Percentiles rank a stretch among this genome's conserved stretches.
These are phyloP conservation scores for Tetrax tetrax DNA, from an alignment of 2,113 vertebrate genomes.

Conservation along the genomic window DNA sequence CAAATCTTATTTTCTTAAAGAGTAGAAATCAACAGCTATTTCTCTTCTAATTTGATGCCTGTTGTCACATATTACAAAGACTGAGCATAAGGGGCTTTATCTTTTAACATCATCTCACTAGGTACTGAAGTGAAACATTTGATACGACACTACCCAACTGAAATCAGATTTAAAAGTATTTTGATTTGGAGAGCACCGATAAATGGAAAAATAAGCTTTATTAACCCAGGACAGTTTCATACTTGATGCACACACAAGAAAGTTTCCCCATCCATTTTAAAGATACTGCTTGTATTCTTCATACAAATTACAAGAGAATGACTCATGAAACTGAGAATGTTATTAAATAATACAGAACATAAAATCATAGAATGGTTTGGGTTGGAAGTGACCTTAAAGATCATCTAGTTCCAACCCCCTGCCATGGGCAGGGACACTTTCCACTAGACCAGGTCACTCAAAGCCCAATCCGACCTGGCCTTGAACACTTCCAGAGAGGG, in stretches of 20 bases:
- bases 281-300: conserved; percentile 43
- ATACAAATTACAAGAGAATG: conserved; percentile 59
- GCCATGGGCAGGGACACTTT: too few relatives aligned
- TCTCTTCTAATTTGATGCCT: conserved; percentile 63
- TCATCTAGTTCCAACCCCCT: too few relatives aligned
- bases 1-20: conserved; percentile 69
- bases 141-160: conserved; percentile 48
- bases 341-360: conserved; percentile 48
- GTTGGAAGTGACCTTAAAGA: too few relatives aligned
- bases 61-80: conserved; percentile 63
- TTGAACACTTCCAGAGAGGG: too few relatives aligned
- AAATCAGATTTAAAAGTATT: conserved; percentile 66
- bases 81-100: conserved; percentile 16
- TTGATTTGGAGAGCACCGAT: conserved; percentile 65
- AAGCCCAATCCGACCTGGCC: too few relatives aligned
- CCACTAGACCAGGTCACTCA: too few relatives aligned
- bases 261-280: conserved; percentile 62
- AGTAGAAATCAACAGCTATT: conserved; percentile 59
- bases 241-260: conserved; percentile 51
- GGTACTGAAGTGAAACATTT: conserved; percentile 57
- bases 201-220: conserved; percentile 66
- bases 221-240: conserved; percentile 56
- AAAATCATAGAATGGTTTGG: too few relatives aligned
- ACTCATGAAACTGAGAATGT: conserved; percentile 14
- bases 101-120: conserved; percentile 53